Conservation (phyloP, 2,113 vertebrate genomes). For the Typhlomys cinereus region DNA sequence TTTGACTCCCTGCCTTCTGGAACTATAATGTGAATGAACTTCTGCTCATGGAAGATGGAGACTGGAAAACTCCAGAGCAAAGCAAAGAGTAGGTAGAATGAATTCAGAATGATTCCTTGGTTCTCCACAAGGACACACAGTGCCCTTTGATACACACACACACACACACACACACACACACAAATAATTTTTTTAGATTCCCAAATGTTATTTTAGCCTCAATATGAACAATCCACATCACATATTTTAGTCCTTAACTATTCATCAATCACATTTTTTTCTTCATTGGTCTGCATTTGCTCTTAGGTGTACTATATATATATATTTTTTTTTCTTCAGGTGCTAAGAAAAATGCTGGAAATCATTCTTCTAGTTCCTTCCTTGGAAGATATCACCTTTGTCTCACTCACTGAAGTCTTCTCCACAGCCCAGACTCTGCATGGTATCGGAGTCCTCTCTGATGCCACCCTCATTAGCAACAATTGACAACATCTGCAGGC, state of each 20-base stretch:
- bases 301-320: not conserved
- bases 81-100: too few species aligned
- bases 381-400: fast-evolving
- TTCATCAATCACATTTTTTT: too few species aligned
- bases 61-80: too few species aligned
- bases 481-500: not conserved
- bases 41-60: too few species aligned
- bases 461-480: not conserved
- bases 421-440: not conserved
- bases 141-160: too few species aligned
- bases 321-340: not conserved
- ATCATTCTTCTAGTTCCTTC: not conserved
- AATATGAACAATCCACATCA: not conserved
- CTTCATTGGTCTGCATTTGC: too few species aligned
- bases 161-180: too few species aligned
- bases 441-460: too few species aligned
- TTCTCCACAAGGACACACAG: too few species aligned
- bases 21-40: too few species aligned
- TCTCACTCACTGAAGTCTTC: not conserved
- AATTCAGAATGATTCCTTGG: too few species aligned
- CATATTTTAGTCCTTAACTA: not conserved
- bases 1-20: too few species aligned
- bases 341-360: not conserved
- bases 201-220: not conserved
- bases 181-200: not conserved